Percentiles rank a stretch among this genome's conserved stretches.
These are phyloP conservation scores for Triplophysa bombifrons DNA, from an alignment of 2,797 vertebrate genomes.

Conservation along the genomic window DNA sequence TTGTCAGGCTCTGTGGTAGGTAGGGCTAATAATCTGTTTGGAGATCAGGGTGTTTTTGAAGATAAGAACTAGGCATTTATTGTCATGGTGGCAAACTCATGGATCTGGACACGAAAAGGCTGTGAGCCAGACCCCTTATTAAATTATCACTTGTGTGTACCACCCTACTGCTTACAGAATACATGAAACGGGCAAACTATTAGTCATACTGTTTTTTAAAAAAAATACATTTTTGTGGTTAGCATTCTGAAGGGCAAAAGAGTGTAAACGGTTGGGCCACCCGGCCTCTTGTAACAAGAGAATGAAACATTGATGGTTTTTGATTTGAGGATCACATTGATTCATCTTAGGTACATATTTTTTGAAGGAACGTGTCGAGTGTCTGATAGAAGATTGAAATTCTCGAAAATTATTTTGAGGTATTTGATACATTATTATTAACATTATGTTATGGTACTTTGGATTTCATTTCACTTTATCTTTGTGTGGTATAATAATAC, in stretches of 20 bases:
- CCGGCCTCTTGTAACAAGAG: not conserved
- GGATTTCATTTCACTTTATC: too few species aligned
- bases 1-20: conserved; percentile 54
- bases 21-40: conserved; percentile 40
- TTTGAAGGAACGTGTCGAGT: too few species aligned
- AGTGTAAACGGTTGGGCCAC: conserved; percentile 29
- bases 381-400: too few species aligned
- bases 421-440: too few species aligned
- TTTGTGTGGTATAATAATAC: too few species aligned
- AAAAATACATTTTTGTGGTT: conserved; percentile 49
- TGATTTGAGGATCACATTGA: not conserved
- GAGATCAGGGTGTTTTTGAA: conserved; percentile 19
- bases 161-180: conserved; percentile 51
- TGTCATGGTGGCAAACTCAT: conserved; percentile 49
- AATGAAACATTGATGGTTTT: not conserved
- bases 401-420: too few species aligned
- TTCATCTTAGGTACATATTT: too few species aligned
- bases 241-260: conserved; percentile 30
- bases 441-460: too few species aligned
- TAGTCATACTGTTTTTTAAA: conserved; percentile 50
- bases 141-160: conserved; percentile 39
- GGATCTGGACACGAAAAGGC: conserved; percentile 8
- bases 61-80: conserved; percentile 46
- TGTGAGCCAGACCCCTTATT: conserved; percentile 36
- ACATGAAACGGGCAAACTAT: conserved; percentile 54